A percentile compares a stretch with the other conserved stretches of the same genome.
Evolutionary conservation across 2,888 invertebrate species (phyloP).

Genomic region (Phrixothrix hirtus): DNA sequence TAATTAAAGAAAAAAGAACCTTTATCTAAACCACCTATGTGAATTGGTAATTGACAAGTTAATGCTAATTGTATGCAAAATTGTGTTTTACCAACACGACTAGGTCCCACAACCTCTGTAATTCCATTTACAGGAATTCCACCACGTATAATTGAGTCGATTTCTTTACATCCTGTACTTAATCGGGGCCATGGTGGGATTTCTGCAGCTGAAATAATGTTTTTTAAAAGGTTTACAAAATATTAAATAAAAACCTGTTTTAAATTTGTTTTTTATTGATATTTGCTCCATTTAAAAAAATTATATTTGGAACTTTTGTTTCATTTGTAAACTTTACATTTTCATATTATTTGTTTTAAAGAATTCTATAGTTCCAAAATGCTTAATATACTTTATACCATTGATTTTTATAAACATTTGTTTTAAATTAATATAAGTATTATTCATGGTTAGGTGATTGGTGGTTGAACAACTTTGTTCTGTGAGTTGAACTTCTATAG

Average conservation of each 20-base stretch:
- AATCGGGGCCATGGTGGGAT: conserved; percentile 45
- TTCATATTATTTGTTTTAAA: too few relatives aligned
- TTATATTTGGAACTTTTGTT: too few relatives aligned
- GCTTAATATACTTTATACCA: neutral
- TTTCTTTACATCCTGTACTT: conserved; percentile 61
- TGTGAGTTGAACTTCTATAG: too few relatives aligned
- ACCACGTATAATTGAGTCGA: conserved; percentile 67
- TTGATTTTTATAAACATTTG: neutral
- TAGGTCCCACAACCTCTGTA: conserved; percentile 80
- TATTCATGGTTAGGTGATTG: too few relatives aligned
- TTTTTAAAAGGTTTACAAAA: neutral
- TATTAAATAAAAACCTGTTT: neutral
- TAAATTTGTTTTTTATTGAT: neutral
- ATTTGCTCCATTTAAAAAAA: too few relatives aligned
- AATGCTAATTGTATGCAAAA: conserved; percentile 72
- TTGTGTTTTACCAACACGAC: conserved; percentile 83
- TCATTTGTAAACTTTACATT: too few relatives aligned
- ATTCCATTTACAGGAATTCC: conserved; percentile 71
- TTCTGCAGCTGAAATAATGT: conserved; percentile 34
- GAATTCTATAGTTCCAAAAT: too few relatives aligned
- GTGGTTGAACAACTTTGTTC: too few relatives aligned
- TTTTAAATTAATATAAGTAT: too few relatives aligned
- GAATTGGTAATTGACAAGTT: conserved; percentile 63
- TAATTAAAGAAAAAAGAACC: conserved; percentile 44
- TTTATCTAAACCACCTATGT: conserved; percentile 60